Evolutionary conservation across 2,797 vertebrate genomes (phyloP).

Genomic region (Pogonophryne albipinna): DNA sequence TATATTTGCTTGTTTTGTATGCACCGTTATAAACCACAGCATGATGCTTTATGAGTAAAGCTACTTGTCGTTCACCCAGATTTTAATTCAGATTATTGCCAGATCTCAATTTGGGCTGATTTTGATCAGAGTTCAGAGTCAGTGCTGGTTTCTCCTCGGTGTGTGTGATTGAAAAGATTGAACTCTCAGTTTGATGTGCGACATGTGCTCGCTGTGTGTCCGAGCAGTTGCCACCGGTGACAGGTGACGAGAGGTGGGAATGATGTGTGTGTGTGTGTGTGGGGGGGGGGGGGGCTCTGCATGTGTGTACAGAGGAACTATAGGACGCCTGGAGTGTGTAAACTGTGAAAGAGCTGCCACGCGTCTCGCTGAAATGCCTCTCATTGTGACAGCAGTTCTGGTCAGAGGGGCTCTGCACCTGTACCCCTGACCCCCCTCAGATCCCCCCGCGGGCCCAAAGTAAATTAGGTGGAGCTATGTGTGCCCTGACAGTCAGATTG

Average conservation of each 20-base stretch:
- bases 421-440: constrained; percentile 32
- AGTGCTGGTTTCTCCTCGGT: too few species aligned
- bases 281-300: neutral
- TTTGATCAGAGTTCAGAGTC: too few species aligned
- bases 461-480: constrained; percentile 70
- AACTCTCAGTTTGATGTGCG: constrained; percentile 33
- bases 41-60: too few species aligned
- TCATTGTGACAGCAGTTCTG: constrained; percentile 74
- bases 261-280: constrained; percentile 26
- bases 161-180: too few species aligned
- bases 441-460: constrained; percentile 26
- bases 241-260: constrained; percentile 68
- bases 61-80: too few species aligned
- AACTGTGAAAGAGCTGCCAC: constrained; percentile 72
- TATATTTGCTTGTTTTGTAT: too few species aligned
- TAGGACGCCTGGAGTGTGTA: constrained; percentile 60
- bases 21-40: too few species aligned
- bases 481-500: constrained; percentile 66
- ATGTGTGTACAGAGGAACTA: constrained; percentile 51
- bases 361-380: constrained; percentile 63
- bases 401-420: constrained; percentile 56
- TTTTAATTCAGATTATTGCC: too few species aligned
- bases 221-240: constrained; percentile 75
- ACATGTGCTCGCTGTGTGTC: constrained; percentile 53
- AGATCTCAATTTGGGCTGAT: too few species aligned